Evolutionary conservation across 2,888 invertebrate genomes (phyloP).

Genomic region (Desoria tigrina): DNA sequence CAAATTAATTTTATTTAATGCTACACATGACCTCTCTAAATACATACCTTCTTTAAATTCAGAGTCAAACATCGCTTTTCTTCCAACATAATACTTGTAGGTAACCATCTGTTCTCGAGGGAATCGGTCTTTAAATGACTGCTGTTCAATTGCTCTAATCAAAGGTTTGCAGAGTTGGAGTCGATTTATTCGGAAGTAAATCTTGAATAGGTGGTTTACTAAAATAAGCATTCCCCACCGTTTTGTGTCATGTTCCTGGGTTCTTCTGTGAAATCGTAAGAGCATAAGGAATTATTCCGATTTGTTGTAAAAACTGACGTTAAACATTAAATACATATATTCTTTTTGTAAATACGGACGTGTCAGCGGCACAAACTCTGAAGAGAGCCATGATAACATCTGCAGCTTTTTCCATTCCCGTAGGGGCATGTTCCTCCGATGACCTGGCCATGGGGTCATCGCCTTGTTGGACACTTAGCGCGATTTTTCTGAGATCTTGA

Average conservation of each 20-base stretch:
- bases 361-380: conserved; percentile 91
- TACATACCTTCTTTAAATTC: conserved; percentile 75
- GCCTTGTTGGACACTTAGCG: conserved; percentile 72
- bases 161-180: conserved; percentile 88
- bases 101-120: conserved; percentile 91
- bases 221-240: conserved; percentile 93
- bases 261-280: conserved; percentile 62
- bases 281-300: conserved; percentile 2
- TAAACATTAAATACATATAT: too few relatives aligned
- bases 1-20: background rate
- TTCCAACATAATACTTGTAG: conserved; percentile 93
- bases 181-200: conserved; percentile 91
- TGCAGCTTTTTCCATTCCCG: conserved; percentile 66
- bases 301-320: background rate
- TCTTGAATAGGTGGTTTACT: conserved; percentile 95
- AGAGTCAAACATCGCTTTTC: conserved; percentile 98
- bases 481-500: conserved; percentile 82
- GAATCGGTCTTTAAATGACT: conserved; percentile 84
- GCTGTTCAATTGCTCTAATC: conserved; percentile 87
- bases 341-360: too few relatives aligned
- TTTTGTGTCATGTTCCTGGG: conserved; percentile 88
- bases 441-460: conserved; percentile 54
- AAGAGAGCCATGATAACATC: conserved; percentile 91
- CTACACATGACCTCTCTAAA: background rate
- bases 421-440: conserved; percentile 58